Evolutionary conservation across 2,113 vertebrate species (phyloP).

Genomic region (Meles meles): DNA sequence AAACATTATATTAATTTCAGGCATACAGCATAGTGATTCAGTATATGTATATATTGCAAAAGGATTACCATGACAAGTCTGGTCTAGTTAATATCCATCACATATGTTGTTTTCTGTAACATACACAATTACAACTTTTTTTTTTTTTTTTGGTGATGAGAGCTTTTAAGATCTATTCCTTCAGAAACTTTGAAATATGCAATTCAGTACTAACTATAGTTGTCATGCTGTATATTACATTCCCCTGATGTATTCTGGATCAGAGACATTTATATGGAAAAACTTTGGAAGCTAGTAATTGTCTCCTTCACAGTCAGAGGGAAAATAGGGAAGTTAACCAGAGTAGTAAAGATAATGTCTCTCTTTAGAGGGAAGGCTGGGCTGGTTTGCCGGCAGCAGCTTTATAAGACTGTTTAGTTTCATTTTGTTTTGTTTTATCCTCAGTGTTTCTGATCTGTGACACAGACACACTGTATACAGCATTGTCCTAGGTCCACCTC

Average conservation of each 20-base stretch:
- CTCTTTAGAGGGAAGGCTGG: neutral
- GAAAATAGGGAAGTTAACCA: neutral
- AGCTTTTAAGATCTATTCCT: neutral
- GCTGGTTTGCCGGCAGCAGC: neutral
- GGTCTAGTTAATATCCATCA: neutral
- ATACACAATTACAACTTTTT: neutral
- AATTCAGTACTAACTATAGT: neutral
- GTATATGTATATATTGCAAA: neutral
- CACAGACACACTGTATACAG: neutral
- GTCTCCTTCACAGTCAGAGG: neutral
- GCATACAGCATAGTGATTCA: neutral
- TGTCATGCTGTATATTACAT: neutral
- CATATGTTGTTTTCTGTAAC: neutral
- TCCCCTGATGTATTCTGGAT: neutral
- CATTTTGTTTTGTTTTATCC: neutral
- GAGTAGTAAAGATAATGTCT: neutral
- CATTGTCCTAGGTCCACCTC: neutral
- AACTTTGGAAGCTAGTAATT: neutral
- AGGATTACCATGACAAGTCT: neutral
- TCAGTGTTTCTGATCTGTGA: neutral
- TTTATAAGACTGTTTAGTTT: neutral
- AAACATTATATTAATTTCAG: neutral
- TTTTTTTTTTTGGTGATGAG: neutral
- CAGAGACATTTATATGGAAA: neutral
- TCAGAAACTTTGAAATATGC: neutral